Evolutionary conservation across 2,113 vertebrate genomes (phyloP).

Genomic region (Crotalus horridus): DNA sequence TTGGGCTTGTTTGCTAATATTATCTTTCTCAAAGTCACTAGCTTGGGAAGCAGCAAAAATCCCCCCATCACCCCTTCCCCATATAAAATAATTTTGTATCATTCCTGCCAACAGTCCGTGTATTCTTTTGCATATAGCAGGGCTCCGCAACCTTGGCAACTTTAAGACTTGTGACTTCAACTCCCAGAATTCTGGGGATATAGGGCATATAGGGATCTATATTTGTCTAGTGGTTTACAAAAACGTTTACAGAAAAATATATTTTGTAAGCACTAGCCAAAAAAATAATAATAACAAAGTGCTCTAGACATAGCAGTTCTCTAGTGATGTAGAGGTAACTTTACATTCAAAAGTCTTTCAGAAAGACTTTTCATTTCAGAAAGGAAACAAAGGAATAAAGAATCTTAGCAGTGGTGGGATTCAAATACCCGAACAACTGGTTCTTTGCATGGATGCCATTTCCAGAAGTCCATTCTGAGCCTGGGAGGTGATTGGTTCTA

Average conservation of each 20-base stretch:
- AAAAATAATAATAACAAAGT: background rate
- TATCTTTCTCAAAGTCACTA: background rate
- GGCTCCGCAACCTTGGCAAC: no score
- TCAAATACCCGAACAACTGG: no score
- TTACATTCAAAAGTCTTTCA: background rate
- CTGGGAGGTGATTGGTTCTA: no score
- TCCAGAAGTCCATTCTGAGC: no score
- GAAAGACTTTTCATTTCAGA: background rate
- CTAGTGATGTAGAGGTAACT: background rate
- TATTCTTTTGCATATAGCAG: background rate
- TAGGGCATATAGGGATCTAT: background rate
- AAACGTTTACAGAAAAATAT: background rate
- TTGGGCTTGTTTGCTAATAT: background rate
- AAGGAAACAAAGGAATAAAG: background rate
- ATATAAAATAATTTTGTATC: background rate
- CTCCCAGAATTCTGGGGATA: no score
- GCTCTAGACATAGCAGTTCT: background rate
- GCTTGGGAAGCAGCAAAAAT: background rate
- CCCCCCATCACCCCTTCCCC: background rate
- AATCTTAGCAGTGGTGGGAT: no score
- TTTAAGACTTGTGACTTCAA: no score
- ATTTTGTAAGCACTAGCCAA: background rate
- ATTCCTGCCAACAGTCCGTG: background rate
- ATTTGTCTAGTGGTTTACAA: background rate
- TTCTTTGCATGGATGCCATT: no score